A percentile compares a stretch with the other conserved stretches of the same genome.
These are phyloP conservation scores for Danio aesculapii DNA, from an alignment of 2,797 vertebrate genomes.

Conservation along the genomic window DNA sequence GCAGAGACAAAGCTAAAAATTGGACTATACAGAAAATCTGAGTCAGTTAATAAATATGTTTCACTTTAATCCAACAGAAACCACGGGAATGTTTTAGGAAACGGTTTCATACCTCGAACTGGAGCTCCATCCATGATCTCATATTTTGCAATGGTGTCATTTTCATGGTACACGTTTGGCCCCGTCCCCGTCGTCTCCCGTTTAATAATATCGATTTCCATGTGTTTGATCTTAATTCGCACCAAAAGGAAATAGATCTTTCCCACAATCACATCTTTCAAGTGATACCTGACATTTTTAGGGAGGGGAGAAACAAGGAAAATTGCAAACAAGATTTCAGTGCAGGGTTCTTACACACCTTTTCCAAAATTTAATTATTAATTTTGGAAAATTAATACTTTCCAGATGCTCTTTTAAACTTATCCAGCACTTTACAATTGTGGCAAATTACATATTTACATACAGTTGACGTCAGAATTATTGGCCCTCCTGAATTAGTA, in stretches of 20 bases:
- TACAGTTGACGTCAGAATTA: too few relatives aligned
- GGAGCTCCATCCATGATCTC: conserved; percentile 99
- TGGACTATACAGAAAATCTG: not conserved
- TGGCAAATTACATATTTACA: too few relatives aligned
- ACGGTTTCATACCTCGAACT: conserved; percentile 85
- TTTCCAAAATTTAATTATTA: too few relatives aligned
- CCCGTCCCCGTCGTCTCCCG: conserved; percentile 97
- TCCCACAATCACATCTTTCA: conserved; percentile 98
- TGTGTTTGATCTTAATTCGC: conserved; percentile 99
- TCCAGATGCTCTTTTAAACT: too few relatives aligned
- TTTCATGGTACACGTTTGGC: conserved; percentile 97
- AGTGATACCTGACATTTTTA: conserved; percentile 85
- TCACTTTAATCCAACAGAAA: not conserved
- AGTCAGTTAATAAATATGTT: not conserved
- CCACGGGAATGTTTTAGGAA: not conserved
- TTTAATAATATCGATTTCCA: conserved; percentile 99
- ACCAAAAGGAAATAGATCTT: conserved; percentile 99
- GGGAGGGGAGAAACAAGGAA: not conserved
- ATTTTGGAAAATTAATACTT: too few relatives aligned
- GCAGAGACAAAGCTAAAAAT: not conserved
- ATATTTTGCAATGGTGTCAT: conserved; percentile 98
- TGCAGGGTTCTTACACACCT: not conserved
- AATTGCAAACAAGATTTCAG: not conserved
- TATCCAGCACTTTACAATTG: too few relatives aligned
- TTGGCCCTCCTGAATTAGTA: too few relatives aligned